phyloP scores from a whole-genome alignment of 1,140 invertebrate species.

The Cotesia typhae region DNA sequence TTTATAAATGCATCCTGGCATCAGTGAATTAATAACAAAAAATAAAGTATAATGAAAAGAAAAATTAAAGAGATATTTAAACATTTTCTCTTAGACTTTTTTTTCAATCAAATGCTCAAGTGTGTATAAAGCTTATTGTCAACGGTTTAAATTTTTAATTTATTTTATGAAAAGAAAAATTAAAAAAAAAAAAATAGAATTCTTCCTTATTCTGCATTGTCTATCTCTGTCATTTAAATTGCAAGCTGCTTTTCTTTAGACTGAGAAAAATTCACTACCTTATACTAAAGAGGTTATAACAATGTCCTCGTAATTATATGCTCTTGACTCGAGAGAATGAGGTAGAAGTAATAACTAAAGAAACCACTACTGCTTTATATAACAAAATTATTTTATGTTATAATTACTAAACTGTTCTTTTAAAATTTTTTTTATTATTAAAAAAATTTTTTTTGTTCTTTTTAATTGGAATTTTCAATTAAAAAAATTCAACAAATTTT shows the following conservation, averaged over 20 bases:
- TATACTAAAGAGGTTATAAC: conserved; percentile 3
- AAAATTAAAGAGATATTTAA: too few relatives aligned
- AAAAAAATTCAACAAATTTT: too few relatives aligned
- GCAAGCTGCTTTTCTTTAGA: not conserved
- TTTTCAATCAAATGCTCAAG: too few relatives aligned
- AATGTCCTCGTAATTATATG: conserved; percentile 19
- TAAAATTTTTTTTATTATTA: not conserved
- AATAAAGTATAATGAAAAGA: too few relatives aligned
- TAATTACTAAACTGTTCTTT: not conserved
- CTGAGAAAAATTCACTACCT: not conserved
- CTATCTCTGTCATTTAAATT: not conserved
- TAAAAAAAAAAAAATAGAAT: too few relatives aligned
- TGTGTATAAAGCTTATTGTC: too few relatives aligned
- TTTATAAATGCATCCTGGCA: too few relatives aligned
- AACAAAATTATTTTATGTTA: conserved; percentile 10
- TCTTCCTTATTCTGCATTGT: not conserved
- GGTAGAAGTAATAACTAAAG: conserved; percentile 5
- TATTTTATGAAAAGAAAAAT: too few relatives aligned
- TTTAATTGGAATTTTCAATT: not conserved
- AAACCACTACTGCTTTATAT: conserved; percentile 1
- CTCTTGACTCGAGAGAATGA: conserved; percentile 10
- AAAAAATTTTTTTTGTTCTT: not conserved
- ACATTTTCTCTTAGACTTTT: too few relatives aligned
- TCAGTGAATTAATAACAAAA: too few relatives aligned
- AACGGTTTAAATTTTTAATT: too few relatives aligned